Conservation (phyloP, 1,140 invertebrate genomes). For the Phortica variegata region DNA sequence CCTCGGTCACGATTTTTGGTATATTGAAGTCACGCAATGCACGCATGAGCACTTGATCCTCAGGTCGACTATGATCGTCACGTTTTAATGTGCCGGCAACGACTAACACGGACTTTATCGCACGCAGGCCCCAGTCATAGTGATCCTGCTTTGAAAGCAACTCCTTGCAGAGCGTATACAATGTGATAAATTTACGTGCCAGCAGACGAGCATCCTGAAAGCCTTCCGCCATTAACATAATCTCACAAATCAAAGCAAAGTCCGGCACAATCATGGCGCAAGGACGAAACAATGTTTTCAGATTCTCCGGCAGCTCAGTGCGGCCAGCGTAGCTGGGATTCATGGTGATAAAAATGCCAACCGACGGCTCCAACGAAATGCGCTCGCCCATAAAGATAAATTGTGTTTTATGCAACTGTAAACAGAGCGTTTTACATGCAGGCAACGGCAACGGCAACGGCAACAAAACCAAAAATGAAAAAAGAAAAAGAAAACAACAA, state of each 20-base stretch:
- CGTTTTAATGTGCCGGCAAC: conserved; percentile 71
- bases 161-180: conserved; percentile 79
- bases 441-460: conserved; percentile 7
- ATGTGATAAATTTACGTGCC: conserved; percentile 80
- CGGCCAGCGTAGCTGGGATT: conserved; percentile 85
- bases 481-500: no score
- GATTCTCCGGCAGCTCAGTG: conserved; percentile 49
- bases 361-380: conserved; percentile 74
- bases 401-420: conserved; percentile 52
- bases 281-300: conserved; percentile 63
- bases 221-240: conserved; percentile 83
- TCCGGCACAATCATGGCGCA: conserved; percentile 88
- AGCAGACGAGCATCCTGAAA: conserved; percentile 77
- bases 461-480: no score
- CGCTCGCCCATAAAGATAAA: conserved; percentile 79
- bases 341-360: conserved; percentile 92
- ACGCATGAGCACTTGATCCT: conserved; percentile 73
- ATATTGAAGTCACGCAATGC: conserved; percentile 84
- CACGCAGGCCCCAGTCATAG: conserved; percentile 83
- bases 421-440: no score
- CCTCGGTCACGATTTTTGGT: conserved; percentile 83
- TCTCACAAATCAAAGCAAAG: conserved; percentile 84
- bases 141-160: conserved; percentile 83
- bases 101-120: conserved; percentile 84
- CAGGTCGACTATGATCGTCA: conserved; percentile 64